Evolutionary conservation across 2,888 invertebrate species (phyloP).

Genomic region (Leptinotarsa peninsularis): DNA sequence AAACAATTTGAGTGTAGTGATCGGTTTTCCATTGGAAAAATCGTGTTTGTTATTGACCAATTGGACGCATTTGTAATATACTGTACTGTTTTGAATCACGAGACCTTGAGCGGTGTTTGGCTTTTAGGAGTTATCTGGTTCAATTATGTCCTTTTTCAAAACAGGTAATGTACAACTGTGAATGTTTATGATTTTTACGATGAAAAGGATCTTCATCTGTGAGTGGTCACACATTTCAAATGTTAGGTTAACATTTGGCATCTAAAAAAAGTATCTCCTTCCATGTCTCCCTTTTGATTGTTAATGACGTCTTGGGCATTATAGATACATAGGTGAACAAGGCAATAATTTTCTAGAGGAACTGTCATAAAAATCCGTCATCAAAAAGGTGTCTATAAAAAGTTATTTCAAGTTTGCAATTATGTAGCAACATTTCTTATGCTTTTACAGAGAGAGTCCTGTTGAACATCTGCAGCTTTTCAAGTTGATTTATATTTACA

Average conservation of each 20-base stretch:
- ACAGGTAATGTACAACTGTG: conserved; percentile 55
- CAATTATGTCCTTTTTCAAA: conserved; percentile 62
- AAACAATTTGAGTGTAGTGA: conserved; percentile 50
- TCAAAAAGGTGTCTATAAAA: neutral
- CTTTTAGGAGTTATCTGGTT: conserved; percentile 58
- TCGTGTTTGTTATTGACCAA: conserved; percentile 52
- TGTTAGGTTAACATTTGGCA: conserved; percentile 3
- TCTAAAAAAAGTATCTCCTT: neutral
- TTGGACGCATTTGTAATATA: conserved; percentile 52
- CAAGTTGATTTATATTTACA: neutral
- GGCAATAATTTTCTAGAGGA: neutral
- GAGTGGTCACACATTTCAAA: neutral
- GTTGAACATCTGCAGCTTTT: neutral
- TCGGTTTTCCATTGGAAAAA: conserved; percentile 47
- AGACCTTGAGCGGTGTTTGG: conserved; percentile 66
- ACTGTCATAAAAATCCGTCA: neutral
- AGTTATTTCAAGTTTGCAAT: neutral
- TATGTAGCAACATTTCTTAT: neutral
- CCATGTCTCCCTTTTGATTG: neutral
- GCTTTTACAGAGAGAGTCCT: neutral
- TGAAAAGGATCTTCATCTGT: neutral
- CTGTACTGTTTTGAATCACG: conserved; percentile 61
- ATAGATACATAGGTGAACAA: neutral
- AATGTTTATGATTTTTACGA: neutral
- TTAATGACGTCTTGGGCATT: neutral